These are phyloP conservation scores for Alligator sinensis DNA, from an alignment of 2,113 vertebrate species.

Conservation along the genomic window DNA sequence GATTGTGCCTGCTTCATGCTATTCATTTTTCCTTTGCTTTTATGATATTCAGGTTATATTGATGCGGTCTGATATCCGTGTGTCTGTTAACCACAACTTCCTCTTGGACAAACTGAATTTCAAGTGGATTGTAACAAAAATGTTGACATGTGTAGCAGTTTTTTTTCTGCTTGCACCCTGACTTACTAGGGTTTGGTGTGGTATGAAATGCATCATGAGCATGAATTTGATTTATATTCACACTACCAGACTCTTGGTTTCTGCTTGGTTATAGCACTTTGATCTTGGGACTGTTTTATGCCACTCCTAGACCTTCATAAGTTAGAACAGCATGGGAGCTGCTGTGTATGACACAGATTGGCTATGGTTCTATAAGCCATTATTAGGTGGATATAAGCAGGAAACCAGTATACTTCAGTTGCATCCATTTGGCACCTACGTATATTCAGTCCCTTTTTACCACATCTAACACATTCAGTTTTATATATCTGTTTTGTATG, in stretches of 20 bases:
- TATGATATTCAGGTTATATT: neutral
- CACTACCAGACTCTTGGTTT: neutral
- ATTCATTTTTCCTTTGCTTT: slow-evolving; percentile 12
- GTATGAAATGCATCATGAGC: no score
- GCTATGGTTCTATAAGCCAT: neutral
- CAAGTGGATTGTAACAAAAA: neutral
- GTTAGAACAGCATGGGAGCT: neutral
- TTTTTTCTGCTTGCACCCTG: slow-evolving; percentile 3
- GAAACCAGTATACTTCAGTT: neutral
- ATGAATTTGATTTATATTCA: no score
- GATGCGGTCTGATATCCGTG: neutral
- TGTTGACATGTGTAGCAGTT: slow-evolving; percentile 5
- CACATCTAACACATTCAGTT: neutral
- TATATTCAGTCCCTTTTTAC: neutral
- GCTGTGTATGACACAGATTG: neutral
- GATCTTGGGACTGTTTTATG: neutral
- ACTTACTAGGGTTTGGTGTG: neutral
- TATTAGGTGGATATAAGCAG: neutral
- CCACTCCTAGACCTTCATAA: no score
- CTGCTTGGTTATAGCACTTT: neutral
- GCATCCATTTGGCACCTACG: neutral
- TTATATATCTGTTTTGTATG: neutral
- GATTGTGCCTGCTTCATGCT: neutral
- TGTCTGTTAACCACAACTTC: neutral
- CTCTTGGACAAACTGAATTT: neutral